Evolutionary conservation across 2,113 vertebrate genomes (phyloP).

Genomic region (Artemisiospiza belli): DNA sequence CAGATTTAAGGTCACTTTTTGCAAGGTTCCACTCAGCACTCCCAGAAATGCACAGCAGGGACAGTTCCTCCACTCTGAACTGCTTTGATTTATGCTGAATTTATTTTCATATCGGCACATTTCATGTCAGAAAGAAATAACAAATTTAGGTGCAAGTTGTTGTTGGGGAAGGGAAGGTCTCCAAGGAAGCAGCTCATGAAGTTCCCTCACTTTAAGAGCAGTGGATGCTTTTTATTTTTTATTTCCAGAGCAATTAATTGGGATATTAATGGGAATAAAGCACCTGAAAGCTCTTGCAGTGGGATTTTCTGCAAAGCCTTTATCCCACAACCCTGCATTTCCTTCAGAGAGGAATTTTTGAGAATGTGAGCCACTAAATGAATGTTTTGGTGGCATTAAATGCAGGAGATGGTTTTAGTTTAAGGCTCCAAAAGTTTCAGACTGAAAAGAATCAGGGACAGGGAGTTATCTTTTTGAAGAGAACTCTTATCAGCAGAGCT

Average conservation of each 20-base stretch:
- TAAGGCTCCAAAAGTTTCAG: background rate
- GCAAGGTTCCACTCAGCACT: background rate
- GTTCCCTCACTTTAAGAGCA: background rate
- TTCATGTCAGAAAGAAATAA: background rate
- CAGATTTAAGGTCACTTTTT: conserved; percentile 49
- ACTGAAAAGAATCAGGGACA: background rate
- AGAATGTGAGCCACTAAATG: background rate
- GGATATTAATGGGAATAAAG: background rate
- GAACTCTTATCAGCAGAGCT: background rate
- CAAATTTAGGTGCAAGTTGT: background rate
- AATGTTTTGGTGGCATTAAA: background rate
- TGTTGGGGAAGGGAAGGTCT: background rate
- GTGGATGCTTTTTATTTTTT: background rate
- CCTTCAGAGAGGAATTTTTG: background rate
- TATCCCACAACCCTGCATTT: background rate
- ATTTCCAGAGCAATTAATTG: background rate
- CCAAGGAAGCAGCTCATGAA: background rate
- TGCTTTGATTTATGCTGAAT: background rate
- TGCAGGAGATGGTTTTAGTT: background rate
- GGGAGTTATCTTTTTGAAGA: background rate
- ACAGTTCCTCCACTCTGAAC: background rate
- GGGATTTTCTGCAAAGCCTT: background rate
- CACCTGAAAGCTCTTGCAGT: background rate
- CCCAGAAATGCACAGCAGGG: conserved; percentile 31
- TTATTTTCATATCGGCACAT: background rate